Base-by-base conservation (phyloP, 2,888 invertebrate genomes). In the Philereme vetulata region DNA sequence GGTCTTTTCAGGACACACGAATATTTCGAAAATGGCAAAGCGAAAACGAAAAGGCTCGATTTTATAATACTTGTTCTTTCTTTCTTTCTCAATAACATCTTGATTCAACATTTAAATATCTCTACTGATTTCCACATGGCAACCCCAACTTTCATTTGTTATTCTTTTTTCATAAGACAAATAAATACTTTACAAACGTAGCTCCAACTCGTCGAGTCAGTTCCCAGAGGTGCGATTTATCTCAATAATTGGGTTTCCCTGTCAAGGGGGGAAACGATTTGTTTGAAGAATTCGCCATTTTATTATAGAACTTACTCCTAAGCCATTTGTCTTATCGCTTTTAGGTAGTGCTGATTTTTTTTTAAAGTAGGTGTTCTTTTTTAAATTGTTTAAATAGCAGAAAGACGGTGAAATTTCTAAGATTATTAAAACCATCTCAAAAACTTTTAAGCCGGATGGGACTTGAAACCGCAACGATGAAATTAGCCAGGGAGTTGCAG, bases 221-320 rank as follows among this genome's bases (percentile, higher is more conserved):
- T 50, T 66, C 79, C 72, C 74, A 47, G 43, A 68, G 73, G 79
- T 60, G 63, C 72, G 63, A 80, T 81, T 74, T 73, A 75, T 81
- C 80, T 81, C 75, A 77, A 78, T 80, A 80, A 80, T 81, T 78
- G 79, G 75, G 70, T 66, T 56, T 60, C 64, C 51, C 61, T 66
- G 71, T 75, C 73, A 69, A 67, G 68, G 53, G 57, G 56, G 62
- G 65, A 64, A n/a, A 54, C 75, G 74, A 78, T 78, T 75, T 75
- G 74, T 75, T 65, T 60, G 61, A 63, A 60, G 58, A 66, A 64
- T 61, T 55, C 55, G 35, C 54, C 32, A 62, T 58, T 62, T 62
- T 58, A 59, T 52, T 45, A 45, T 48, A 55, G 40, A 62, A 55
- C 50, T 57, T 51, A 46, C 53, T 42, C 36, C 7, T 21, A 42